Evolutionary conservation across 1,140 invertebrate species (phyloP).

Genomic region (Sycophaga agraensis): DNA sequence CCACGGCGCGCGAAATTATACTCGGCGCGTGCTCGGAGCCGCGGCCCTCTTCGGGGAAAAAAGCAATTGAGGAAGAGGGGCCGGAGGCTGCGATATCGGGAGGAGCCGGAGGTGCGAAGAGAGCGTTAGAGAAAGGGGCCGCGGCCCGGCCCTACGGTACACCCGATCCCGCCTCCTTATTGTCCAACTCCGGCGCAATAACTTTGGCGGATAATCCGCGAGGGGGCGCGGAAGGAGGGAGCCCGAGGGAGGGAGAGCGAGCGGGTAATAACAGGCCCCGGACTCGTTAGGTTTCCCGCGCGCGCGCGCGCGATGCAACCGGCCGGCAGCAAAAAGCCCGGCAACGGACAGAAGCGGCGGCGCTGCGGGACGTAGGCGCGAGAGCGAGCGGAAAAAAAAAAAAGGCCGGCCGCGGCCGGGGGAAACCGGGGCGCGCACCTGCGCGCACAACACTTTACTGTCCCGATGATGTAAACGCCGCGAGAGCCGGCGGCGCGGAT

Average conservation of each 20-base stretch:
- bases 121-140: slow-evolving; percentile 18
- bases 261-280: slow-evolving; percentile 53
- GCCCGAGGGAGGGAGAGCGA: slow-evolving; percentile 17
- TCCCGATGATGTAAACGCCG: slow-evolving; percentile 55
- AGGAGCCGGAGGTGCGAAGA: neutral
- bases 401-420: slow-evolving; percentile 25
- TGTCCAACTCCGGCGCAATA: slow-evolving; percentile 53
- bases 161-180: slow-evolving; percentile 48
- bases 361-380: slow-evolving; percentile 14
- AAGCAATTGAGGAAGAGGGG: slow-evolving; percentile 17
- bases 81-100: neutral
- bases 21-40: slow-evolving; percentile 6
- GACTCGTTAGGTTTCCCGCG: slow-evolving; percentile 50
- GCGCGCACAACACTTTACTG: slow-evolving; percentile 53
- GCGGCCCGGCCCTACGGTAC: slow-evolving; percentile 37
- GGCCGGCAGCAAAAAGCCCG: slow-evolving; percentile 45
- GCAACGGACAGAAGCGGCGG: slow-evolving; percentile 37
- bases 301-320: slow-evolving; percentile 11
- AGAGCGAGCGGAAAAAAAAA: slow-evolving; percentile 19
- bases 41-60: slow-evolving; percentile 14
- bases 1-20: slow-evolving; percentile 2
- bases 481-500: slow-evolving; percentile 47
- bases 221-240: slow-evolving; percentile 9
- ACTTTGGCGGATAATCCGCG: slow-evolving; percentile 51
- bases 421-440: slow-evolving; percentile 53